Conservation (phyloP, 2,797 vertebrate genomes). For the Sciaenops ocellatus region DNA sequence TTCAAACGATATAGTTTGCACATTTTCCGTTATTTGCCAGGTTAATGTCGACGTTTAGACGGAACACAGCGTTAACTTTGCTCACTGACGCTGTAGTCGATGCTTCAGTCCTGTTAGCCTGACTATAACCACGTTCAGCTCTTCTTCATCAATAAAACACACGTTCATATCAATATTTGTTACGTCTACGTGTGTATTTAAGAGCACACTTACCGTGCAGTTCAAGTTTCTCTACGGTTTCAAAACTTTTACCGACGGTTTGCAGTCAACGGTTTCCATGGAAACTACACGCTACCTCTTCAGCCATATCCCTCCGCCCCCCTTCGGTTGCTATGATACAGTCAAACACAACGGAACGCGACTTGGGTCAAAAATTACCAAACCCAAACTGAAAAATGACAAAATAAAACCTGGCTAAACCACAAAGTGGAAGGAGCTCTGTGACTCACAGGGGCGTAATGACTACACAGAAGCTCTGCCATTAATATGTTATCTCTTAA, state of each 20-base stretch:
- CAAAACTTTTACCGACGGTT: not conserved
- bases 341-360: constrained; percentile 50
- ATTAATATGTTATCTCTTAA: not conserved
- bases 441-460: not conserved
- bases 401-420: not conserved
- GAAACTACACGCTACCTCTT: constrained; percentile 25
- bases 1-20: not conserved
- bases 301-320: not conserved
- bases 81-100: no score
- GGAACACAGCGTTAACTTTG: not conserved
- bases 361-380: constrained; percentile 32
- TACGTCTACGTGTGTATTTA: rapidly evolving
- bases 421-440: not conserved
- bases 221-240: not conserved
- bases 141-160: not conserved
- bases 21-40: not conserved
- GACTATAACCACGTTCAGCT: not conserved
- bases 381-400: not conserved
- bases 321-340: constrained; percentile 73
- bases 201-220: constrained; percentile 48
- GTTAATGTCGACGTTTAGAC: not conserved
- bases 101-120: not conserved
- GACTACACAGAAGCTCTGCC: not conserved
- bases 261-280: constrained; percentile 10
- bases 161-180: not conserved